These are phyloP conservation scores for Chelon labrosus DNA, from an alignment of 2,797 vertebrate species.

Conservation along the genomic window DNA sequence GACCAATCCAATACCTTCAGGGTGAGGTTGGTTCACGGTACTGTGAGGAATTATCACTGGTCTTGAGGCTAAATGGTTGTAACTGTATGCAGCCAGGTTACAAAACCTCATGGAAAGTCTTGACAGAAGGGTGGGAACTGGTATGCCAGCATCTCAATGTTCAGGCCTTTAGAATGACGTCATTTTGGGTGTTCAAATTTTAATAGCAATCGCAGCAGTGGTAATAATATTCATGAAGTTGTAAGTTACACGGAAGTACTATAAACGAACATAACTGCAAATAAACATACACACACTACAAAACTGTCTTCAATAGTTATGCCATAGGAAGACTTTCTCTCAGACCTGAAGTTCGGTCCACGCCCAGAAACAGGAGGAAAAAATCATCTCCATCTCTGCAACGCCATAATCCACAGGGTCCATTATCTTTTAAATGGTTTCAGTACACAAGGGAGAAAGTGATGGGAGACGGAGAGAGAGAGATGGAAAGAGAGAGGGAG, in stretches of 20 bases:
- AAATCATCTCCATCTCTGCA: conserved; percentile 34
- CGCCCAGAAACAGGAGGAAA: conserved; percentile 12
- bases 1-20: not conserved
- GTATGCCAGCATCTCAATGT: not conserved
- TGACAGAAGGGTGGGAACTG: not conserved
- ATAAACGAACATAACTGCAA: conserved; percentile 27
- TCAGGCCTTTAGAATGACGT: not conserved
- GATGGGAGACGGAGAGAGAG: conserved; percentile 17
- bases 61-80: conserved; percentile 13
- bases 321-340: not conserved
- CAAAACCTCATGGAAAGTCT: not conserved
- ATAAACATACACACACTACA: not conserved
- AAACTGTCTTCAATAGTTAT: conserved; percentile 20
- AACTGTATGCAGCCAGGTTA: conserved; percentile 2
- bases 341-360: conserved; percentile 21
- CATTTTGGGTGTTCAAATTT: not conserved
- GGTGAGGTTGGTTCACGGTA: not conserved
- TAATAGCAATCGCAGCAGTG: no score
- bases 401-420: conserved; percentile 47
- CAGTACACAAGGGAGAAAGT: conserved; percentile 24
- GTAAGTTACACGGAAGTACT: conserved; percentile 1
- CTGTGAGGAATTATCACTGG: not conserved
- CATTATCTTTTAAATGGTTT: conserved; percentile 71
- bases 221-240: not conserved
- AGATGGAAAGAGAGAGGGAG: conserved; percentile 17